Evolutionary conservation across 2,797 vertebrate species (phyloP).

Genomic region (Muscicapa comitata): DNA sequence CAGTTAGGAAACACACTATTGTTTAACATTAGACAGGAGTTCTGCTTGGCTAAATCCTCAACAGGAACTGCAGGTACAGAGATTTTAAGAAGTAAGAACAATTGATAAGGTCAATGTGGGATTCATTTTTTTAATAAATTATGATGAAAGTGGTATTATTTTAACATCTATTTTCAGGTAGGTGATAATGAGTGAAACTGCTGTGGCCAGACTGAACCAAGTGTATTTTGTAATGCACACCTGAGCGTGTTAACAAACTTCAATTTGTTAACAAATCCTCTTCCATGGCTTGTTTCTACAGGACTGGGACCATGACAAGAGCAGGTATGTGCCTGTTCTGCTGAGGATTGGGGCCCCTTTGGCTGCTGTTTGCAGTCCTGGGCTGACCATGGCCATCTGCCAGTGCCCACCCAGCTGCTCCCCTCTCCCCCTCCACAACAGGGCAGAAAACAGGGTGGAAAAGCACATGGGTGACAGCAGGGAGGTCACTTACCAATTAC

Average conservation of each 20-base stretch:
- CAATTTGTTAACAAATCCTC: neutral
- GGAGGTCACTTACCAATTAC: neutral
- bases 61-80: neutral
- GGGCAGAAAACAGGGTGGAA: neutral
- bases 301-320: neutral
- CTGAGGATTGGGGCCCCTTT: neutral
- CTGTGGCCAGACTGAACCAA: neutral
- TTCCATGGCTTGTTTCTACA: neutral
- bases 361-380: neutral
- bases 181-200: neutral
- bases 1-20: conserved; percentile 1
- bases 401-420: neutral
- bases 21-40: neutral
- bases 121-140: neutral
- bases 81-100: neutral
- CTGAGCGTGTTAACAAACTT: neutral
- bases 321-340: neutral
- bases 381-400: neutral
- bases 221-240: neutral
- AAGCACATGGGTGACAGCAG: neutral
- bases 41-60: neutral
- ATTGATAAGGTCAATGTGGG: no score
- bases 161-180: neutral
- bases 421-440: neutral
- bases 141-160: neutral